phyloP scores from a whole-genome alignment of 2,888 invertebrate species.

The Eupithecia abbreviata region DNA sequence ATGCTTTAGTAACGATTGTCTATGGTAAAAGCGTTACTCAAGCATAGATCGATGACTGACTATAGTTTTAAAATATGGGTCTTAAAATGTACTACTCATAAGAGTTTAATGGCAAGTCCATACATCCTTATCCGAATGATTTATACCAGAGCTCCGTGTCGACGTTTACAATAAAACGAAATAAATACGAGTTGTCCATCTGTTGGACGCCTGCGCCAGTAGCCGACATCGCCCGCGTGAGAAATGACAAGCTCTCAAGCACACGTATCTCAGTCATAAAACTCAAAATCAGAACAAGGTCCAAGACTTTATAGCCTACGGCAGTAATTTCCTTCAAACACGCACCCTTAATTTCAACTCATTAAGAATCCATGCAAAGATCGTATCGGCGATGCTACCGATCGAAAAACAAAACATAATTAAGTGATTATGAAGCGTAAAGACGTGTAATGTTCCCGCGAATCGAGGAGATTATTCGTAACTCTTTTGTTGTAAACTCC shows the following conservation, averaged over 20 bases:
- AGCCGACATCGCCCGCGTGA: slow-evolving; percentile 34
- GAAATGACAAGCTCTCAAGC: slow-evolving; percentile 38
- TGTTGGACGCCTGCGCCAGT: slow-evolving; percentile 37
- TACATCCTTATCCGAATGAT: slow-evolving; percentile 51
- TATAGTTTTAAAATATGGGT: too few species aligned
- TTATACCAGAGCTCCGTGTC: slow-evolving; percentile 50
- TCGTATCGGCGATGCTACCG: slow-evolving; percentile 58
- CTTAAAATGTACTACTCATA: too few species aligned
- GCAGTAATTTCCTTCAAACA: slow-evolving; percentile 56
- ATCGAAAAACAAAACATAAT: slow-evolving; percentile 63
- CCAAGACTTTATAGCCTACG: slow-evolving; percentile 51
- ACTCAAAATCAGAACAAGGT: slow-evolving; percentile 47
- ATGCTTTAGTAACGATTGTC: too few species aligned
- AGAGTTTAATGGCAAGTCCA: slow-evolving; percentile 31
- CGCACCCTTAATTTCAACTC: slow-evolving; percentile 56
- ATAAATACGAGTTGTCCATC: slow-evolving; percentile 48
- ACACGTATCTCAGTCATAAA: slow-evolving; percentile 44
- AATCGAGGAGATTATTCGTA: slow-evolving; percentile 59
- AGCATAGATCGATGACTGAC: too few species aligned
- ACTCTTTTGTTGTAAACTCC: slow-evolving; percentile 63
- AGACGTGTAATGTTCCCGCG: slow-evolving; percentile 58
- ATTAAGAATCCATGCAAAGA: slow-evolving; percentile 54
- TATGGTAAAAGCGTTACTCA: too few species aligned
- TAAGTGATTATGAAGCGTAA: slow-evolving; percentile 71
- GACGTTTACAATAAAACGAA: slow-evolving; percentile 54